Evolutionary conservation across 2,797 vertebrate genomes (phyloP).

Genomic region (Kryptopterus vitreolus): DNA sequence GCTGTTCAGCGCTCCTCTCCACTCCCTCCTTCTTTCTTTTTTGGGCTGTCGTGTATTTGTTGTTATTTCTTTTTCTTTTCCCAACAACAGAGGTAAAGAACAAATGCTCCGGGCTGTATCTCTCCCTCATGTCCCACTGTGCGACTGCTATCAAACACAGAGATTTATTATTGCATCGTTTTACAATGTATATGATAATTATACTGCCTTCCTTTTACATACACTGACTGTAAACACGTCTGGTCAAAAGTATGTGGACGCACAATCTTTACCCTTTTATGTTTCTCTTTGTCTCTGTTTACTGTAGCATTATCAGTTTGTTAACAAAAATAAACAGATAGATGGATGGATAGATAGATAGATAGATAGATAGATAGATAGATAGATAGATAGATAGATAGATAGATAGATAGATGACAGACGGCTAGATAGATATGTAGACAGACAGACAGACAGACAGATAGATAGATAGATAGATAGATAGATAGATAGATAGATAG

Average conservation of each 20-base stretch:
- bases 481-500: too few species aligned
- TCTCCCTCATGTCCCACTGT: neutral
- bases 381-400: too few species aligned
- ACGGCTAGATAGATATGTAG: too few species aligned
- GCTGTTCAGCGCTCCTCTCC: neutral
- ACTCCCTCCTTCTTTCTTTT: neutral
- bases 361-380: too few species aligned
- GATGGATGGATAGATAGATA: too few species aligned
- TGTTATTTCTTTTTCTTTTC: neutral
- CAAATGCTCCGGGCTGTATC: neutral
- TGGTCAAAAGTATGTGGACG: neutral
- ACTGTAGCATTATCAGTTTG: neutral
- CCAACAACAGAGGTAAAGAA: conserved; percentile 14
- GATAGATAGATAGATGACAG: too few species aligned
- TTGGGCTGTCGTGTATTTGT: too few species aligned
- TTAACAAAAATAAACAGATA: too few species aligned
- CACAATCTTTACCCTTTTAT: neutral
- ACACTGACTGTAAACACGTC: neutral
- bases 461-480: too few species aligned
- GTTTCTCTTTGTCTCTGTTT: neutral
- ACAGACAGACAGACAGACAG: too few species aligned
- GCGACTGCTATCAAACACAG: neutral
- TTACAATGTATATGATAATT: neutral
- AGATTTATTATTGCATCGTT: neutral
- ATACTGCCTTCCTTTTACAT: neutral